phyloP scores from a whole-genome alignment of 2,113 vertebrate genomes.

The Haemorhous mexicanus region DNA sequence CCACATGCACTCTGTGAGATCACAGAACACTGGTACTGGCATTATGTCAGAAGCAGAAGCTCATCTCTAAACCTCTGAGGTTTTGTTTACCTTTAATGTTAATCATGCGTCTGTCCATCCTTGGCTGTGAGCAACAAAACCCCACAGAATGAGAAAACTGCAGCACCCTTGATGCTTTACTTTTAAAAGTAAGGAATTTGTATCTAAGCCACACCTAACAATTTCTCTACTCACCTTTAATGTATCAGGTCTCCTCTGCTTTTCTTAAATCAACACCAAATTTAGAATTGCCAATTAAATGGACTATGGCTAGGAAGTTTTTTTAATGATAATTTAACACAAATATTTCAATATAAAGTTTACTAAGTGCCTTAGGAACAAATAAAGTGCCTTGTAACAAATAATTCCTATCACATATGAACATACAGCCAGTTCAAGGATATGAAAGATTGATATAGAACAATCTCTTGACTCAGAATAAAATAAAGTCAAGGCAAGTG shows the following conservation, averaged over 20 bases:
- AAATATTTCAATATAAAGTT: slow-evolving; percentile 3
- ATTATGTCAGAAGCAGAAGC: neutral
- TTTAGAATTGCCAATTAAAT: neutral
- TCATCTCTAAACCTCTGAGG: neutral
- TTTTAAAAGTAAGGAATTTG: neutral
- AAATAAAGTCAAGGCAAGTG: neutral
- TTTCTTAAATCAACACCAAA: neutral
- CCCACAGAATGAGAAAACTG: neutral
- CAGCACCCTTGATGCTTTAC: neutral
- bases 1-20: fast-evolving
- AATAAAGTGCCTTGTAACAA: neutral
- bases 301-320: neutral
- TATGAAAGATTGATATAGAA: neutral
- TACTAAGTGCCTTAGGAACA: neutral
- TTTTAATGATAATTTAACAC: neutral
- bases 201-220: neutral
- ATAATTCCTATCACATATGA: neutral
- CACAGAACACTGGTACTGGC: neutral
- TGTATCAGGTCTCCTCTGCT: neutral
- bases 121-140: neutral
- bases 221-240: neutral
- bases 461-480: neutral
- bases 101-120: neutral
- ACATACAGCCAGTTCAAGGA: neutral
- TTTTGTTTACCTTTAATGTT: neutral